phyloP scores from a whole-genome alignment of 2,888 invertebrate genomes.

The Zhengitettix transpicula region DNA sequence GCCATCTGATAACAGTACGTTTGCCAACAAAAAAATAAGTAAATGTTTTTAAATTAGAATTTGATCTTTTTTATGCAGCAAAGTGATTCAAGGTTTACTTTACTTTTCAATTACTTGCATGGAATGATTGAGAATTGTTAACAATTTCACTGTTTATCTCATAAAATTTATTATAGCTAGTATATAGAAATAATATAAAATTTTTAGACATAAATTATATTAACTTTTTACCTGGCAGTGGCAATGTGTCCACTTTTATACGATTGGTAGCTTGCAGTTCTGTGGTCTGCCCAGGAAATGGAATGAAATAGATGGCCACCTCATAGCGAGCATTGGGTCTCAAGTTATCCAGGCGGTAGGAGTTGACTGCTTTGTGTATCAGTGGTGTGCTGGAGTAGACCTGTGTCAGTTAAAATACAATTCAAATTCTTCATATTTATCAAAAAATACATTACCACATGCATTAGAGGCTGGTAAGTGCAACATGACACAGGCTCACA shows the following conservation, averaged over 20 bases:
- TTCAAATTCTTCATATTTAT: too few relatives aligned
- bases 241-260: slow-evolving; percentile 52
- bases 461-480: too few relatives aligned
- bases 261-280: slow-evolving; percentile 57
- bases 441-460: too few relatives aligned
- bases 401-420: slow-evolving; percentile 12
- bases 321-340: slow-evolving; percentile 66
- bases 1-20: too few relatives aligned
- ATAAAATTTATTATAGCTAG: not conserved
- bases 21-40: too few relatives aligned
- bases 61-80: too few relatives aligned
- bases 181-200: not conserved
- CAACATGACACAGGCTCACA: too few relatives aligned
- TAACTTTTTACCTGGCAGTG: slow-evolving; percentile 39
- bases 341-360: slow-evolving; percentile 59
- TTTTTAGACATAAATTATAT: not conserved
- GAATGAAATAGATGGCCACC: slow-evolving; percentile 66
- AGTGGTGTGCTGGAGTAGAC: slow-evolving; percentile 72
- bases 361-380: slow-evolving; percentile 65
- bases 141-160: too few relatives aligned
- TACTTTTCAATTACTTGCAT: too few relatives aligned
- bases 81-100: too few relatives aligned
- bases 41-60: too few relatives aligned
- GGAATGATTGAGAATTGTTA: too few relatives aligned
- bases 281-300: slow-evolving; percentile 61